Percentiles rank a stretch among this genome's conserved stretches.
phyloP scores from a whole-genome alignment of 2,888 invertebrate species.

The Drosophila rellima region DNA sequence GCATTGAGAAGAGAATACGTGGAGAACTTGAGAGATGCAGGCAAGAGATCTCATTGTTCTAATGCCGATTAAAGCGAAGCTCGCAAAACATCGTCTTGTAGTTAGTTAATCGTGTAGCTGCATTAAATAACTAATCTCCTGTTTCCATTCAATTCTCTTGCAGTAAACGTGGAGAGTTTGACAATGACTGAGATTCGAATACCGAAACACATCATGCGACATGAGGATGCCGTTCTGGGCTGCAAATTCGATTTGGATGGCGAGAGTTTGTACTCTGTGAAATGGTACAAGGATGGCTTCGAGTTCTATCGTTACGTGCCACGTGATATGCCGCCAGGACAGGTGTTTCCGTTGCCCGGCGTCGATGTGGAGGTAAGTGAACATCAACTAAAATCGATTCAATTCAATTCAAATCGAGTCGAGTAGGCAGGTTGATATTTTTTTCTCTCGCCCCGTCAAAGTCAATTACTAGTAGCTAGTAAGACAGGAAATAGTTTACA shows the following conservation, averaged over 20 bases:
- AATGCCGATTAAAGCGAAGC: slow-evolving; percentile 30
- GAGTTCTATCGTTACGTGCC: slow-evolving; percentile 96
- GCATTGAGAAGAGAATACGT: slow-evolving; percentile 62
- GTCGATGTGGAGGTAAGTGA: slow-evolving; percentile 93
- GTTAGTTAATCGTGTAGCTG: slow-evolving; percentile 38
- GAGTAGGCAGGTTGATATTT: slow-evolving; percentile 32
- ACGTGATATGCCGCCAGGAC: slow-evolving; percentile 92
- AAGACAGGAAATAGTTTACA: slow-evolving; percentile 28
- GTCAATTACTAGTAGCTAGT: slow-evolving; percentile 42
- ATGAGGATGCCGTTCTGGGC: slow-evolving; percentile 91
- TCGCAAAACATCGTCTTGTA: slow-evolving; percentile 24
- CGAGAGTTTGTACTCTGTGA: slow-evolving; percentile 94
- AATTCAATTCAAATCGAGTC: slow-evolving; percentile 2
- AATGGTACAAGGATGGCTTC: slow-evolving; percentile 96
- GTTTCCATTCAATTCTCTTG: slow-evolving; percentile 26
- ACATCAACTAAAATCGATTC: slow-evolving; percentile 24
- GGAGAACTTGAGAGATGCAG: slow-evolving; percentile 17
- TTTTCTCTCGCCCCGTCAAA: slow-evolving; percentile 1
- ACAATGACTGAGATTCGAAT: slow-evolving; percentile 92
- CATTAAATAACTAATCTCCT: slow-evolving; percentile 39
- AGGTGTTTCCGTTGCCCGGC: slow-evolving; percentile 92
- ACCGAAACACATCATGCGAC: slow-evolving; percentile 92
- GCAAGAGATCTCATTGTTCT: slow-evolving; percentile 42
- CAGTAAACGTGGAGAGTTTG: slow-evolving; percentile 87
- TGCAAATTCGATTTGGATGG: slow-evolving; percentile 94